Percentiles rank a stretch among this genome's conserved stretches.
phyloP scores from a whole-genome alignment of 2,888 invertebrate genomes.

The Ichneumoninae sp. region DNA sequence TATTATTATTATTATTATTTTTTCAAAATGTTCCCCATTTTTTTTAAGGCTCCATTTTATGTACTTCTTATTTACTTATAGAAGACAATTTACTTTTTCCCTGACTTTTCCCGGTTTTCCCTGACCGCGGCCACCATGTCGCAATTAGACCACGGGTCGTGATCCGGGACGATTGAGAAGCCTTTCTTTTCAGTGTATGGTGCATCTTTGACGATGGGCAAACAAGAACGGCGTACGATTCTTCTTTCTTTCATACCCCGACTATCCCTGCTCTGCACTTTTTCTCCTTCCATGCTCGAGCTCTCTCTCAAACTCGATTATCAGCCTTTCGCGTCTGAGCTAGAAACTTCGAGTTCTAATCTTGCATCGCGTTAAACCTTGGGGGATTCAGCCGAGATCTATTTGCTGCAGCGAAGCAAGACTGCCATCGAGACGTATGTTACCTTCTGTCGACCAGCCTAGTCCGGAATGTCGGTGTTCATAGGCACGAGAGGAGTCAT shows the following conservation, averaged over 20 bases:
- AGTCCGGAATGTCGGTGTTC: not conserved
- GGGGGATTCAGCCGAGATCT: conserved; percentile 22
- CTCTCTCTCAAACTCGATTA: not conserved
- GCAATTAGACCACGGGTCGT: not conserved
- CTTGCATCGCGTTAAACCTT: not conserved
- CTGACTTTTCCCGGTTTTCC: too few relatives aligned
- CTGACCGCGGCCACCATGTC: too few relatives aligned
- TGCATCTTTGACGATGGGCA: not conserved
- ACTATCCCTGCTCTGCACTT: not conserved
- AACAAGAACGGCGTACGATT: not conserved
- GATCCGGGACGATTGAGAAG: not conserved
- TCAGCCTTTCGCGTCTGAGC: not conserved
- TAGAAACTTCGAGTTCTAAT: conserved; percentile 24
- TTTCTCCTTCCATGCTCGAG: not conserved
- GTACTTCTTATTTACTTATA: too few relatives aligned
- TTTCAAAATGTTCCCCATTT: too few relatives aligned
- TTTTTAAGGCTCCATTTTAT: too few relatives aligned
- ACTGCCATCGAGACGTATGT: conserved; percentile 2
- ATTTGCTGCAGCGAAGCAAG: conserved; percentile 1
- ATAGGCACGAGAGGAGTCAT: not conserved
- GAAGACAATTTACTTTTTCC: too few relatives aligned
- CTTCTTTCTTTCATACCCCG: not conserved
- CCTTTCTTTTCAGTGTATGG: not conserved
- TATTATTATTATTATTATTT: too few relatives aligned
- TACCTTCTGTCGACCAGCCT: not conserved